These are phyloP conservation scores for Triplophysa dalaica DNA, from an alignment of 2,113 vertebrate species.

Conservation along the genomic window DNA sequence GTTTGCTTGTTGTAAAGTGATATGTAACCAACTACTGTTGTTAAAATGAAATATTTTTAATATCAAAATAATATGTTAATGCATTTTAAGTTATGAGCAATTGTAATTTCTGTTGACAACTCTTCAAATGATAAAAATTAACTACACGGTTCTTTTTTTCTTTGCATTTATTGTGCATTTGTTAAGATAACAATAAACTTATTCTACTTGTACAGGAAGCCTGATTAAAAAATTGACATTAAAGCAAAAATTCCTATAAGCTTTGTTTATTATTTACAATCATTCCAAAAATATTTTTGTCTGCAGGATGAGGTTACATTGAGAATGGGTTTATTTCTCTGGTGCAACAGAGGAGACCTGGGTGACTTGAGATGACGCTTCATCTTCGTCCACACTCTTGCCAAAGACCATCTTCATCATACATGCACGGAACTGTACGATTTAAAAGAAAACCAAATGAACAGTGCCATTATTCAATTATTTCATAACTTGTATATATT, in stretches of 20 bases:
- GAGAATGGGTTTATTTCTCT: conserved; percentile 36
- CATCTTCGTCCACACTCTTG: conserved; percentile 70
- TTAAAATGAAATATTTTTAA: too few relatives aligned
- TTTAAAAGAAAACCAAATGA: neutral
- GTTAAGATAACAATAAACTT: neutral
- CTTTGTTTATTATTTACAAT: conserved; percentile 50
- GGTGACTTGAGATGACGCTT: conserved; percentile 68
- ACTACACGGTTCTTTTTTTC: conserved; percentile 9
- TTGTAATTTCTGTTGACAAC: neutral
- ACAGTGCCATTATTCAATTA: too few relatives aligned
- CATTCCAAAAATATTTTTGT: conserved; percentile 5
- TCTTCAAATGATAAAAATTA: neutral
- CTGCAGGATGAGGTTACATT: neutral
- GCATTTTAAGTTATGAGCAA: neutral
- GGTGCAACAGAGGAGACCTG: conserved; percentile 76
- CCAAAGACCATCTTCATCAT: conserved; percentile 64
- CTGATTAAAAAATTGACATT: conserved; percentile 21
- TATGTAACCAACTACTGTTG: too few relatives aligned
- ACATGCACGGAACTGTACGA: conserved; percentile 64
- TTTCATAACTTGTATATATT: too few relatives aligned
- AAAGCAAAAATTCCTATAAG: conserved; percentile 20
- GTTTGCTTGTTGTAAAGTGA: neutral
- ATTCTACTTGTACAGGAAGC: conserved; percentile 43
- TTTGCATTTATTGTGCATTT: conserved; percentile 45
- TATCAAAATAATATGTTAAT: too few relatives aligned